phyloP scores from a whole-genome alignment of 64 coral and sea anemone genomes.

The Catalaphyllia jardinei region DNA sequence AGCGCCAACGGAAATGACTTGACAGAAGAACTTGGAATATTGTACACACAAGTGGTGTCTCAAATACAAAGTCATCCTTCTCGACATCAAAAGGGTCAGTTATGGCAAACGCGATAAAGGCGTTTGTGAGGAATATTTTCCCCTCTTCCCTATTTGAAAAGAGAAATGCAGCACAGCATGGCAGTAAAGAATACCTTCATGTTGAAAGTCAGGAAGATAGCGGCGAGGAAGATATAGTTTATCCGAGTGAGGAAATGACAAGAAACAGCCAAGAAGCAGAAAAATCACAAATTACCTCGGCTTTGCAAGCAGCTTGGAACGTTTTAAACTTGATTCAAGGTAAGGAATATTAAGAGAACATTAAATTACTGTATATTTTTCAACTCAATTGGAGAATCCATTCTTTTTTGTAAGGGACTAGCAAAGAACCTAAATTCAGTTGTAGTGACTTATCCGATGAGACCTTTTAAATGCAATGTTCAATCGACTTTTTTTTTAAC shows the following conservation, averaged over 20 bases:
- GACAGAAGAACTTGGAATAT: no score
- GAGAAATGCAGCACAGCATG: neutral
- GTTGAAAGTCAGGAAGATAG: conserved; percentile 30
- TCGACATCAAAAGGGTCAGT: neutral
- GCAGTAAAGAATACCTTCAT: conserved; percentile 30
- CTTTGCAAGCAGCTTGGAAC: conserved; percentile 88
- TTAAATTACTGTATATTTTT: neutral
- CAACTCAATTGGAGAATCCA: neutral
- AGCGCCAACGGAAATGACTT: no score
- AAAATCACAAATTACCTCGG: conserved; percentile 67
- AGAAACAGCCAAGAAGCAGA: neutral
- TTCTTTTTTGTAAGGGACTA: neutral
- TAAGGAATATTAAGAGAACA: neutral
- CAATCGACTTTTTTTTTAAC: no score
- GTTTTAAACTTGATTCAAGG: conserved; percentile 91
- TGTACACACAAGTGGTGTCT: no score
- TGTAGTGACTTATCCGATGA: no score
- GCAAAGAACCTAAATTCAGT: no score
- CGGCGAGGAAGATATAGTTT: conserved; percentile 13
- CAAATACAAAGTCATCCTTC: neutral
- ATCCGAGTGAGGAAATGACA: conserved; percentile 19
- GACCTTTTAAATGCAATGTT: no score
- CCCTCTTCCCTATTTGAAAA: neutral
- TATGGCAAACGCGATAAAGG: conserved; percentile 2
- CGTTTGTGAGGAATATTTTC: neutral